Percentiles rank a stretch among this genome's conserved stretches.
Evolutionary conservation across 2,797 vertebrate species (phyloP).

Genomic region (Sebastes vulpes): DNA sequence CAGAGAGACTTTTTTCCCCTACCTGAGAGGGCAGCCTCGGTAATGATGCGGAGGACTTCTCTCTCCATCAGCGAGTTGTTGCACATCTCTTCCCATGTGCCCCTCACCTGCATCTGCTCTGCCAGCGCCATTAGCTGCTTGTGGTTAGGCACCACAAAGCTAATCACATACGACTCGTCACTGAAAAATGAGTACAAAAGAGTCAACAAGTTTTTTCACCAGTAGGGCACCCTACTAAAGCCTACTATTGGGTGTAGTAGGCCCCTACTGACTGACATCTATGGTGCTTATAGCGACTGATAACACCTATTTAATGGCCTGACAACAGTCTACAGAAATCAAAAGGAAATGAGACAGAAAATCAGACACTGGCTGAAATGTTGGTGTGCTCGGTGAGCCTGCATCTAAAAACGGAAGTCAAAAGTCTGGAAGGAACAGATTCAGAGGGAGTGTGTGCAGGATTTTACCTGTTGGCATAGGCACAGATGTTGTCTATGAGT

Average conservation of each 20-base stretch:
- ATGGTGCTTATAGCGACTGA: too few species aligned
- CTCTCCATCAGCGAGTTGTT: constrained; percentile 92
- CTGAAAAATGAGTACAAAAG: constrained; percentile 74
- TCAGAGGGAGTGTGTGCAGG: background rate
- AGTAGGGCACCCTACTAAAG: background rate
- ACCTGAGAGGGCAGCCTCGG: constrained; percentile 93
- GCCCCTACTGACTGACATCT: too few species aligned
- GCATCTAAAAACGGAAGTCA: background rate
- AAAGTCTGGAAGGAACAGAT: background rate
- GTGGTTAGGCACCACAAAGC: constrained; percentile 98
- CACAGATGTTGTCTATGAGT: constrained; percentile 97
- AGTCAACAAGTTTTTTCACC: background rate
- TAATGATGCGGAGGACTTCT: constrained; percentile 91
- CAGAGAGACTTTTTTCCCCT: background rate
- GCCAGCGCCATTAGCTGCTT: constrained; percentile 92
- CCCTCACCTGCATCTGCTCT: constrained; percentile 86
- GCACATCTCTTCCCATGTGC: constrained; percentile 94
- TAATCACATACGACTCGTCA: constrained; percentile 96
- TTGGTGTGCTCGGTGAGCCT: background rate
- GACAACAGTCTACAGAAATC: background rate
- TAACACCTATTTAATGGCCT: too few species aligned
- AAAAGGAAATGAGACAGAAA: background rate
- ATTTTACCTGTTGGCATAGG: constrained; percentile 94
- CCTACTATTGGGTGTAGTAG: too few species aligned
- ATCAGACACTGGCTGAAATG: background rate